Percentiles rank a stretch among this genome's conserved stretches.
Evolutionary conservation across 2,113 vertebrate species (phyloP).

Genomic region (Struthidea cinerea): DNA sequence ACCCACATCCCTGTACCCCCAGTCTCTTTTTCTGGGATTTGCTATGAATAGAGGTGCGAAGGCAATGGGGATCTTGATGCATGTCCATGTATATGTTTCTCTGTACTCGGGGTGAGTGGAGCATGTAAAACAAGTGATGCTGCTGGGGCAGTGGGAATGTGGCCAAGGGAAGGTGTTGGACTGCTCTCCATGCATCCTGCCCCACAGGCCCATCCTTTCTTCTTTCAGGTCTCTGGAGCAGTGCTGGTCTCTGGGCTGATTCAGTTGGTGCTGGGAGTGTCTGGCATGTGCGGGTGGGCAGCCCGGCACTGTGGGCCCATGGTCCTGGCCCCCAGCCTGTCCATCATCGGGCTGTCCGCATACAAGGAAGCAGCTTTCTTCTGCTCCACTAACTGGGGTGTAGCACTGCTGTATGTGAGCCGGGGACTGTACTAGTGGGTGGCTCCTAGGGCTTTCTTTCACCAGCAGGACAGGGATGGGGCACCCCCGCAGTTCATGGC

Average conservation of each 20-base stretch:
- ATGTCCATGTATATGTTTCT: background rate
- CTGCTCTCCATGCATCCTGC: background rate
- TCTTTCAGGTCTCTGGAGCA: constrained; percentile 75
- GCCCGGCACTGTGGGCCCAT: constrained; percentile 73
- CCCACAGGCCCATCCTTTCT: background rate
- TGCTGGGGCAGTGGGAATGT: background rate
- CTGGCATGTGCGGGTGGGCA: constrained; percentile 68
- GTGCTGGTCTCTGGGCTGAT: constrained; percentile 75
- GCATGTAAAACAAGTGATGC: accelerated
- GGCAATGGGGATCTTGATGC: background rate
- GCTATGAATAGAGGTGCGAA: background rate
- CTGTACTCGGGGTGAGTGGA: background rate
- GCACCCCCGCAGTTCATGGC: accelerated
- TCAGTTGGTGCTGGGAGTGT: constrained; percentile 70
- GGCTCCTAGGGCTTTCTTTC: background rate
- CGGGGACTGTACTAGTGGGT: background rate
- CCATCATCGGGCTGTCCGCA: constrained; percentile 79
- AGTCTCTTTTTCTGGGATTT: background rate
- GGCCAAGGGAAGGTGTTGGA: background rate
- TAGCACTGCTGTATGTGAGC: constrained; percentile 78
- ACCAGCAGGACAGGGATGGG: background rate
- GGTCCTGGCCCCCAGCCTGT: constrained; percentile 80
- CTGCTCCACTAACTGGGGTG: constrained; percentile 80
- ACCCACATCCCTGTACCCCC: background rate
- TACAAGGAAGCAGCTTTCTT: constrained; percentile 81